Evolutionary conservation across 2,888 invertebrate genomes (phyloP).

Genomic region (Girardia tigrina): DNA sequence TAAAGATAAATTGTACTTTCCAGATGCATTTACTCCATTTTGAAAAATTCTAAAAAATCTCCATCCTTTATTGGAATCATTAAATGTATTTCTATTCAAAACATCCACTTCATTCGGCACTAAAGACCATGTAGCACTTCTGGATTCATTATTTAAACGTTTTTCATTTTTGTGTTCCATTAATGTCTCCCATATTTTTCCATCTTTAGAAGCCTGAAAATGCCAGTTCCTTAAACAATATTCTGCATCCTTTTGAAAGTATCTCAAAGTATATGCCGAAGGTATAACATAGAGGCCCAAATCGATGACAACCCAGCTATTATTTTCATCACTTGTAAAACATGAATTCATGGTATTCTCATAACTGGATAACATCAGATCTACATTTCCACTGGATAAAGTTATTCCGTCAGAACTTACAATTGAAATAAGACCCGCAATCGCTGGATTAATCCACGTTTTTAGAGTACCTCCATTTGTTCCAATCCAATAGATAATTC

Average conservation of each 20-base stretch:
- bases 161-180: constrained; percentile 77
- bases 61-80: constrained; percentile 58
- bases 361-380: constrained; percentile 71
- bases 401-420: constrained; percentile 69
- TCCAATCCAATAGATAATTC: constrained; percentile 83
- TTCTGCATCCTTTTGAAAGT: constrained; percentile 58
- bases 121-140: constrained; percentile 30
- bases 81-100: background rate
- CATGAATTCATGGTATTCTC: constrained; percentile 86
- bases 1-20: constrained; percentile 69
- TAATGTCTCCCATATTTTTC: constrained; percentile 74
- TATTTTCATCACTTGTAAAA: constrained; percentile 80
- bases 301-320: constrained; percentile 75
- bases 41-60: constrained; percentile 65
- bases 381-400: constrained; percentile 81
- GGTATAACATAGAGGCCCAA: constrained; percentile 78
- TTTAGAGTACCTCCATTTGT: constrained; percentile 54
- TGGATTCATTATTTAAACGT: constrained; percentile 77
- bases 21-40: constrained; percentile 29
- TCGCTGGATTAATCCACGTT: constrained; percentile 55
- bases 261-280: constrained; percentile 74
- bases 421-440: constrained; percentile 44
- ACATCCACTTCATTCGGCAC: background rate
- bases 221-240: constrained; percentile 90
- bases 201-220: constrained; percentile 84